Conservation (phyloP, 2,888 invertebrate genomes). For the Drosophila austrosaltans region DNA sequence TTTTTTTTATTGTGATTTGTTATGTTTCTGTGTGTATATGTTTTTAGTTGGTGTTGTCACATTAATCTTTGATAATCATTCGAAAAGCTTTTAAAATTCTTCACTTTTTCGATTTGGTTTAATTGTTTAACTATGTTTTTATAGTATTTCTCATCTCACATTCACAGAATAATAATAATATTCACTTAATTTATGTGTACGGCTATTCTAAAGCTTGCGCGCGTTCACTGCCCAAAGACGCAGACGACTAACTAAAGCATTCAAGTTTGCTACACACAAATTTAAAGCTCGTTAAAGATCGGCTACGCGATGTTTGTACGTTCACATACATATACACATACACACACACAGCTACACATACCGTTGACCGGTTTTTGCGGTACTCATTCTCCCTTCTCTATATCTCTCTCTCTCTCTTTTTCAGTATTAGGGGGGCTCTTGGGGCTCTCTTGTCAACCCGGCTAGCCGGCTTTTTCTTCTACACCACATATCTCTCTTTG, state of each 20-base stretch:
- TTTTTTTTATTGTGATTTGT: neutral
- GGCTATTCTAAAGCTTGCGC: slow-evolving; percentile 48
- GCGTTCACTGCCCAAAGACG: slow-evolving; percentile 61
- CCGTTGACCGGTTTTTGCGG: slow-evolving; percentile 40
- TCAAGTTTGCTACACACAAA: slow-evolving; percentile 55
- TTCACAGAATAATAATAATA: slow-evolving; percentile 35
- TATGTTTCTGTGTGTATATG: neutral
- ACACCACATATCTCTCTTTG: slow-evolving; percentile 12
- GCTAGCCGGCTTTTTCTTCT: slow-evolving; percentile 62
- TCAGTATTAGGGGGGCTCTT: slow-evolving; percentile 3
- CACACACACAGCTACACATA: neutral
- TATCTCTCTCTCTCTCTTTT: slow-evolving; percentile 17
- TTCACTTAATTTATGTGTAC: slow-evolving; percentile 16
- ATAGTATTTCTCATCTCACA: slow-evolving; percentile 35
- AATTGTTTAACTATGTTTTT: slow-evolving; percentile 19
- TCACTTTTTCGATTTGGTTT: neutral
- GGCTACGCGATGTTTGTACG: slow-evolving; percentile 16
- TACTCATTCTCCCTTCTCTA: slow-evolving; percentile 29
- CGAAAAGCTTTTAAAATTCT: slow-evolving; percentile 2
- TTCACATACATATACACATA: neutral
- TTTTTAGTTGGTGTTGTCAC: slow-evolving; percentile 1
- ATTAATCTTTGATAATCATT: slow-evolving; percentile 2
- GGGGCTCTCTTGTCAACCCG: slow-evolving; percentile 50
- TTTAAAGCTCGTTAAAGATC: slow-evolving; percentile 57
- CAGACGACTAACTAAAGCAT: slow-evolving; percentile 59